A percentile compares a stretch with the other conserved stretches of the same genome.
These are phyloP conservation scores for Trinectes maculatus DNA, from an alignment of 2,113 vertebrate genomes.

Conservation along the genomic window DNA sequence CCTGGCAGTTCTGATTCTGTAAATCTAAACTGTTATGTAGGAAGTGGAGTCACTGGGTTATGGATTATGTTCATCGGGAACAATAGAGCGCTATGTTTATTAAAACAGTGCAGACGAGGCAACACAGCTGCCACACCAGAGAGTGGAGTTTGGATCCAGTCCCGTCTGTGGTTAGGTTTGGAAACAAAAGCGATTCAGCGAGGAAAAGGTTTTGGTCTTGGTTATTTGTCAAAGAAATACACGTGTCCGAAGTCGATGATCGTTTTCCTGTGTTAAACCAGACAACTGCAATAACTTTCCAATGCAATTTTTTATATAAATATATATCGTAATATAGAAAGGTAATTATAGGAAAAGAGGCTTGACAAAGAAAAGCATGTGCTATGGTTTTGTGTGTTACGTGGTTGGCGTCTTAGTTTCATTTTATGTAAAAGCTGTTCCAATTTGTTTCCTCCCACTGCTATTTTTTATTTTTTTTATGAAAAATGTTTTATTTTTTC, in stretches of 20 bases:
- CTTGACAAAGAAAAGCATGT: not conserved
- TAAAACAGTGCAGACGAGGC: too few relatives aligned
- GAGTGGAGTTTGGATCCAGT: not conserved
- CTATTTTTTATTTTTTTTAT: not conserved
- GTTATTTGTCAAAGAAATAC: too few relatives aligned
- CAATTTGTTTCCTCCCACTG: not conserved
- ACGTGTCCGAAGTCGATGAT: not conserved
- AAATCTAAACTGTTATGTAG: too few relatives aligned
- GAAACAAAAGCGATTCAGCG: not conserved
- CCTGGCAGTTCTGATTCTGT: too few relatives aligned
- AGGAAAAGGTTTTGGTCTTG: too few relatives aligned
- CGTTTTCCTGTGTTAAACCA: too few relatives aligned
- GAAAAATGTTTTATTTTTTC: not conserved
- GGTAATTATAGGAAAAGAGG: not conserved
- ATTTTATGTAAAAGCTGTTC: not conserved
- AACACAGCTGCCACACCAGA: not conserved
- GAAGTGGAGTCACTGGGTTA: not conserved
- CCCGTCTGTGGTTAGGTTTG: not conserved
- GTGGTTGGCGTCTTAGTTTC: not conserved
- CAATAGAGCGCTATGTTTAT: too few relatives aligned
- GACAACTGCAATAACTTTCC: not conserved
- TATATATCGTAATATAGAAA: not conserved
- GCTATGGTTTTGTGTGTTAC: not conserved
- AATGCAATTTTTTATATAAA: not conserved
- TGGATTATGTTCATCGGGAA: not conserved